Evolutionary conservation across 2,797 vertebrate species (phyloP).

Genomic region (Jordanella pulchra): DNA sequence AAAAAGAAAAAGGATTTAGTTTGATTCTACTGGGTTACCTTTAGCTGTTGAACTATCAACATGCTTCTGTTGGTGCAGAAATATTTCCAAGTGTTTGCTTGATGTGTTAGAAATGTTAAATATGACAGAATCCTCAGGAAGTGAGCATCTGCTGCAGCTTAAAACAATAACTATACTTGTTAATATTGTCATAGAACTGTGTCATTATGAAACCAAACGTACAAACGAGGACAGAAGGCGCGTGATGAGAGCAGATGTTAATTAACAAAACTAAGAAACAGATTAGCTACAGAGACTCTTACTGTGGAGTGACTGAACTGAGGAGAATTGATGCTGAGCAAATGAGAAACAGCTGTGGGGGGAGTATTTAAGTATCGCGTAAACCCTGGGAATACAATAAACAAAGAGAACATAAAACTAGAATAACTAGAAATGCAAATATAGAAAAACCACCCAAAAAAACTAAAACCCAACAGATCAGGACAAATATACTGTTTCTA

Average conservation of each 20-base stretch:
- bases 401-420: background rate
- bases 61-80: background rate
- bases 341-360: background rate
- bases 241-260: background rate
- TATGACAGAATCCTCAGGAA: background rate
- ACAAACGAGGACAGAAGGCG: background rate
- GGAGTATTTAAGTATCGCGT: background rate
- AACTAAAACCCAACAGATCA: background rate
- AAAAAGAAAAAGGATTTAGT: too few species aligned
- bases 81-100: background rate
- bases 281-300: background rate
- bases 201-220: background rate
- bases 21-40: background rate
- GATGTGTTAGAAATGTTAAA: constrained; percentile 1
- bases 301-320: background rate
- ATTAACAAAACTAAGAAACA: background rate
- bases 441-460: background rate
- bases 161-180: background rate
- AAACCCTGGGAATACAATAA: background rate
- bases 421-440: background rate
- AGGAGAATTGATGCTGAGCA: background rate
- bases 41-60: background rate
- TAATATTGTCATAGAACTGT: background rate
- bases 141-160: constrained; percentile 32
- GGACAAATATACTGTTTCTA: background rate